Percentiles rank a stretch among this genome's conserved stretches.
Evolutionary conservation across 2,113 vertebrate species (phyloP).

Genomic region (Scopus umbretta): DNA sequence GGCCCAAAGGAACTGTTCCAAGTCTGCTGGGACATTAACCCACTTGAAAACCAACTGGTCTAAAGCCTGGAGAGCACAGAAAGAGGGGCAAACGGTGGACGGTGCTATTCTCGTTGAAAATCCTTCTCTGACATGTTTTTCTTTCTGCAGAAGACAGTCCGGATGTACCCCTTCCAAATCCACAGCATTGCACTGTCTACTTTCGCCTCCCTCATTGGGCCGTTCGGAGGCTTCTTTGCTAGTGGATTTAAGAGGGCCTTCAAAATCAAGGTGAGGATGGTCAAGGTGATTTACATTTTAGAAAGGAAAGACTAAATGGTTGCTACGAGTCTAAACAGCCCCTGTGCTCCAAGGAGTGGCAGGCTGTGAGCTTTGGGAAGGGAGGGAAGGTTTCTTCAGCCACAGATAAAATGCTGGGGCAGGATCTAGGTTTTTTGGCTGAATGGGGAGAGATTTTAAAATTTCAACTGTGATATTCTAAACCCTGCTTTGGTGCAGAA

Average conservation of each 20-base stretch:
- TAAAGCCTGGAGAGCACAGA: not conserved
- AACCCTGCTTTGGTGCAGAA: not conserved
- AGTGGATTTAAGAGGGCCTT: conserved; percentile 98
- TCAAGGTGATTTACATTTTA: too few relatives aligned
- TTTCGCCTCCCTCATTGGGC: conserved; percentile 94
- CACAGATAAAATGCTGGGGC: not conserved
- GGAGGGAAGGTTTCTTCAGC: not conserved
- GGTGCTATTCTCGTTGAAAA: not conserved
- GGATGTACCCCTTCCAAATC: conserved; percentile 96
- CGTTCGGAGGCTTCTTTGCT: conserved; percentile 96
- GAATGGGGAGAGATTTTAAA: not conserved
- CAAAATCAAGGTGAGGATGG: conserved; percentile 89
- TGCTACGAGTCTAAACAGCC: not conserved
- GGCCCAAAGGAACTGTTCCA: not conserved
- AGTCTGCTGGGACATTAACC: not conserved
- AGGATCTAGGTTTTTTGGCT: not conserved
- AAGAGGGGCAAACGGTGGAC: not conserved
- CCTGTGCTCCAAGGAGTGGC: not conserved
- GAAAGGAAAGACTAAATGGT: not conserved
- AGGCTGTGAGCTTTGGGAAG: not conserved
- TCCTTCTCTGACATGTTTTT: not conserved
- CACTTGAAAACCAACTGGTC: not conserved
- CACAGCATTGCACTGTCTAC: conserved; percentile 95
- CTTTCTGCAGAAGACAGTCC: conserved; percentile 80
- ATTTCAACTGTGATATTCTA: not conserved